A percentile compares a stretch with the other conserved stretches of the same genome.
Conservation (phyloP, 2,888 invertebrate genomes). For the Taenaris catops region DNA sequence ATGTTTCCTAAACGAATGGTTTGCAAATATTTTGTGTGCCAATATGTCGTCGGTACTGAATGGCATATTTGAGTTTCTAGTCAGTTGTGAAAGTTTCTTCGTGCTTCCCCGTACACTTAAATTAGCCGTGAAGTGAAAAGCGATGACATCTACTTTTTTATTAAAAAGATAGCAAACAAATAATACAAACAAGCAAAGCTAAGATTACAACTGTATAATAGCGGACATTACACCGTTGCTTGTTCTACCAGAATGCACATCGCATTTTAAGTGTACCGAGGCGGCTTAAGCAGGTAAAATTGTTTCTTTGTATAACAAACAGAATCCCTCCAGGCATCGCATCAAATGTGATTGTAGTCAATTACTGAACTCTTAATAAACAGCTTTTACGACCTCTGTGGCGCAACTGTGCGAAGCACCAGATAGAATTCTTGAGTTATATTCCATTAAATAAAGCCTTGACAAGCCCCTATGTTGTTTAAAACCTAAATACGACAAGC, state of each 20-base stretch:
- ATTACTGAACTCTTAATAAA: too few relatives aligned
- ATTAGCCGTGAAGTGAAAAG: slow-evolving; percentile 46
- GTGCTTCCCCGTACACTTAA: slow-evolving; percentile 36
- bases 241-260: slow-evolving; percentile 4
- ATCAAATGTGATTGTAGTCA: too few relatives aligned
- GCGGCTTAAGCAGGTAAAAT: background rate
- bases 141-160: slow-evolving; percentile 14
- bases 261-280: background rate
- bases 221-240: background rate
- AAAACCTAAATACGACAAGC: background rate
- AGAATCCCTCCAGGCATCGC: too few relatives aligned
- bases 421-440: too few relatives aligned
- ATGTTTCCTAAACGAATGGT: too few relatives aligned
- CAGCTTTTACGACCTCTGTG: too few relatives aligned
- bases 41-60: slow-evolving; percentile 20
- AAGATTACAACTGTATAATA: slow-evolving; percentile 4
- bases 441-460: too few relatives aligned
- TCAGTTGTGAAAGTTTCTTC: slow-evolving; percentile 41
- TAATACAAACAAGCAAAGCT: background rate
- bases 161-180: slow-evolving; percentile 9
- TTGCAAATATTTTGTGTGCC: slow-evolving; percentile 9
- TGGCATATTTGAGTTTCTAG: slow-evolving; percentile 32
- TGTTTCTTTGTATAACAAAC: too few relatives aligned
- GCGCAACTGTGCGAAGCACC: too few relatives aligned
- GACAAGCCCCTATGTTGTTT: too few relatives aligned